phyloP scores from a whole-genome alignment of 2,797 vertebrate genomes.

The Jordanella pulchra region DNA sequence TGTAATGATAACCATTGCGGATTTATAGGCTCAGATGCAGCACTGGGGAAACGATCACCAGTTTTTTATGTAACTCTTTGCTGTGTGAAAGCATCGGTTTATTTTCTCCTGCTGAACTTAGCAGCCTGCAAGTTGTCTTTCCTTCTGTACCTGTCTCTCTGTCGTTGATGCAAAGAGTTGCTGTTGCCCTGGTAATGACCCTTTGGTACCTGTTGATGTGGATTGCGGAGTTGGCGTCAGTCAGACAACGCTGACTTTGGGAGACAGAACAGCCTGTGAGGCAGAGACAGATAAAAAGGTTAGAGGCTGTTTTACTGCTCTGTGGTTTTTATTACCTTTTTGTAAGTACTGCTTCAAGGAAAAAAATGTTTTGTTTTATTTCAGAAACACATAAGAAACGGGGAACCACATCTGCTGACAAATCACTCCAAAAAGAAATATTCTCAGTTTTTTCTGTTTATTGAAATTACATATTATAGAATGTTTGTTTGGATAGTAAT shows the following conservation, averaged over 20 bases:
- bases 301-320: background rate
- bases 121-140: background rate
- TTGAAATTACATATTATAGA: background rate
- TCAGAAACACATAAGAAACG: background rate
- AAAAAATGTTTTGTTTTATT: conserved; percentile 2
- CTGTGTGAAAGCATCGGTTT: background rate
- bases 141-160: conserved; percentile 4
- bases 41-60: background rate
- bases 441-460: background rate
- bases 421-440: background rate
- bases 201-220: conserved; percentile 58
- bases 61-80: background rate
- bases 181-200: conserved; percentile 48
- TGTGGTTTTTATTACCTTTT: background rate
- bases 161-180: conserved; percentile 36
- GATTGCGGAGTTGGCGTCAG: conserved; percentile 21
- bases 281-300: conserved; percentile 13
- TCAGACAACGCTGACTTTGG: conserved; percentile 19
- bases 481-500: background rate
- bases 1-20: conserved; percentile 1
- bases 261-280: conserved; percentile 31
- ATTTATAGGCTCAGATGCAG: background rate
- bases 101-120: conserved; percentile 7
- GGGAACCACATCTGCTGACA: background rate
- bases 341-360: background rate